phyloP scores from a whole-genome alignment of 2,797 vertebrate genomes.

The Rhyacichthys aspro region DNA sequence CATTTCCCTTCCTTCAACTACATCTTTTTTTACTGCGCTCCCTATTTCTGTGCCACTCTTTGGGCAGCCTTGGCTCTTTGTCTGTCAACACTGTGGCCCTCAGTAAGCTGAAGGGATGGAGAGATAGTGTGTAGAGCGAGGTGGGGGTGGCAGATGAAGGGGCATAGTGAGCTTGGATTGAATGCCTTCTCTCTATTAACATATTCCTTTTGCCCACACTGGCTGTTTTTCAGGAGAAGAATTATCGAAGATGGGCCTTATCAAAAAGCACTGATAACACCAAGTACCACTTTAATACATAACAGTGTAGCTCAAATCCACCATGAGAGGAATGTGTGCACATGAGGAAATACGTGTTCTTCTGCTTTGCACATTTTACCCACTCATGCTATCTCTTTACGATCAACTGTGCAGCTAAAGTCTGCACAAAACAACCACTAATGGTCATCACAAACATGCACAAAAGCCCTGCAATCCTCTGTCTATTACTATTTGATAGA shows the following conservation, averaged over 20 bases:
- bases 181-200: slow-evolving; percentile 88
- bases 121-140: slow-evolving; percentile 55
- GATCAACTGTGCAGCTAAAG: slow-evolving; percentile 89
- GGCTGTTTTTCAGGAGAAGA: slow-evolving; percentile 88
- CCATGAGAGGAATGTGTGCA: slow-evolving; percentile 8
- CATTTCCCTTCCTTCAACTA: slow-evolving; percentile 68
- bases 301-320: slow-evolving; percentile 90
- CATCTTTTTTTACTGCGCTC: slow-evolving; percentile 50
- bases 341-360: slow-evolving; percentile 59
- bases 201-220: slow-evolving; percentile 88
- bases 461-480: slow-evolving; percentile 40
- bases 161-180: slow-evolving; percentile 76
- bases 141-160: slow-evolving; percentile 73
- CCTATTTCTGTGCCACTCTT: slow-evolving; percentile 54
- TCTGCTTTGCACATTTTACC: slow-evolving; percentile 86
- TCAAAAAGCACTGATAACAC: slow-evolving; percentile 90
- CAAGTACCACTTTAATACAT: slow-evolving; percentile 90
- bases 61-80: slow-evolving; percentile 66
- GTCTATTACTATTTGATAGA: slow-evolving; percentile 51
- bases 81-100: slow-evolving; percentile 72
- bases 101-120: slow-evolving; percentile 63
- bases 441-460: slow-evolving; percentile 51
- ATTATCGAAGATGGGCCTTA: slow-evolving; percentile 99
- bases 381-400: slow-evolving; percentile 78
- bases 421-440: slow-evolving; percentile 71